A percentile compares a stretch with the other conserved stretches of the same genome.
phyloP scores from a whole-genome alignment of 1,140 invertebrate genomes.

The Cephus cinctus region DNA sequence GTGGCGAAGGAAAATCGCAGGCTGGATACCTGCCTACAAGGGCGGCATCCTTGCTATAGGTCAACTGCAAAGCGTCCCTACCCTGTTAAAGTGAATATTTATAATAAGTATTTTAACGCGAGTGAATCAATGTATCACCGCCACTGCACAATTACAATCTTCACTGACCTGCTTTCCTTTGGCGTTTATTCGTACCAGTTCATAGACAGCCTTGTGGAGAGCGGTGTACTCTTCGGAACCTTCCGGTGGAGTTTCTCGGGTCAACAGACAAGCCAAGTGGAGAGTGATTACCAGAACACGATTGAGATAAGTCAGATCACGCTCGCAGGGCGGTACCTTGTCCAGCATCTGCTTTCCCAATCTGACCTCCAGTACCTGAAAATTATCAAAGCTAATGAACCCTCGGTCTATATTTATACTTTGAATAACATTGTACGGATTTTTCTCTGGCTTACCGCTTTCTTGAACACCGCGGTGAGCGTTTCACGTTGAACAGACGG shows the following conservation, averaged over 20 bases:
- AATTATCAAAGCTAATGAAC: conserved; percentile 12
- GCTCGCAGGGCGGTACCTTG: conserved; percentile 61
- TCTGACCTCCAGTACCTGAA: conserved; percentile 54
- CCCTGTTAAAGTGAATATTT: conserved; percentile 64
- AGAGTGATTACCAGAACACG: conserved; percentile 83
- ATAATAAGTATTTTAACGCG: not conserved
- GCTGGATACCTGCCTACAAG: conserved; percentile 70
- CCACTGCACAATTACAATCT: too few relatives aligned
- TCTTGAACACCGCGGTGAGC: conserved; percentile 78
- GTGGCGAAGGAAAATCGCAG: conserved; percentile 71
- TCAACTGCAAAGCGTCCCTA: conserved; percentile 80
- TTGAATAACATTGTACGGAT: too few relatives aligned
- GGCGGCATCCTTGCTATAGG: conserved; percentile 63
- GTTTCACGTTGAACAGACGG: conserved; percentile 78
- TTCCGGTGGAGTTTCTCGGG: conserved; percentile 59
- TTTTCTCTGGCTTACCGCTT: conserved; percentile 72
- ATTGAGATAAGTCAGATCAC: conserved; percentile 76
- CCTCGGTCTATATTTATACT: too few relatives aligned
- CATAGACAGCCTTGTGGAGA: conserved; percentile 66
- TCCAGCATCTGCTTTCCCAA: conserved; percentile 53
- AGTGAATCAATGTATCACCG: too few relatives aligned
- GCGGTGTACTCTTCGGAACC: conserved; percentile 56
- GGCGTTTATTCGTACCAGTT: conserved; percentile 76
- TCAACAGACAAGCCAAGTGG: conserved; percentile 75
- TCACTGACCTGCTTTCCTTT: conserved; percentile 45